Evolutionary conservation across 2,888 invertebrate genomes (phyloP), one percentile per base, ranked within the genome.

Genomic region (Callyntrura guangdongensis): DNA sequence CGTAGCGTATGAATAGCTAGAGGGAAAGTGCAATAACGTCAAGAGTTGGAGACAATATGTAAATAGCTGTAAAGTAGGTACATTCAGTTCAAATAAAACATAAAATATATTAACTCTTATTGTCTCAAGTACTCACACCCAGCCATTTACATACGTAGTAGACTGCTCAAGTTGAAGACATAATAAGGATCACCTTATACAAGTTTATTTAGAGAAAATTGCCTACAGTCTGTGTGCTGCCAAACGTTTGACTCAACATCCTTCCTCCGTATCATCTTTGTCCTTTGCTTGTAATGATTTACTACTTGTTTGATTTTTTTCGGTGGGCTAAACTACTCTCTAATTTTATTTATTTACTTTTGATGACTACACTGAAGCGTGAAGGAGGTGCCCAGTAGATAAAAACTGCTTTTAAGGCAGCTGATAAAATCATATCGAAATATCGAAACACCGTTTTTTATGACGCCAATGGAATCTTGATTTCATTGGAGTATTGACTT

Each of bases 341-440:
- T 45, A 69, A n/a, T 36, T 36, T 69, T 69, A 69, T 36, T 69
- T 69, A 69, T 69, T 69, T 69, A 69, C 69, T 69, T 69, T 69
- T 45, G 69, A 69, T 69, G 22, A 69, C 69, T 45, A 9, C n/a
- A 36, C 2, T 17, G 2, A 53, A n/a, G n/a, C 3, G 2, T 53
- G 8, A 53, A 3, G n/a, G 53, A 53, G 14, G 53, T 6, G 6
- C 36, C 36, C 53, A 14, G 11, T 1, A 53, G 53, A 9, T 14
- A 53, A 53, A 53, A 12, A 1, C n/a, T 53, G 53, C 2, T 53
- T 12, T 36, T 6, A 36, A 36, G 36, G 6, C 3, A 6, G 36
- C 3, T 36, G 36, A 6, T 6, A 36, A 4, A 36, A 36, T 36
- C 36, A 36, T 36, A 36, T 36, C 6, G 6, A 36, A 36, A 36